Evolutionary conservation across 1,140 invertebrate genomes (phyloP).

Genomic region (Leptoteleia sp.): DNA sequence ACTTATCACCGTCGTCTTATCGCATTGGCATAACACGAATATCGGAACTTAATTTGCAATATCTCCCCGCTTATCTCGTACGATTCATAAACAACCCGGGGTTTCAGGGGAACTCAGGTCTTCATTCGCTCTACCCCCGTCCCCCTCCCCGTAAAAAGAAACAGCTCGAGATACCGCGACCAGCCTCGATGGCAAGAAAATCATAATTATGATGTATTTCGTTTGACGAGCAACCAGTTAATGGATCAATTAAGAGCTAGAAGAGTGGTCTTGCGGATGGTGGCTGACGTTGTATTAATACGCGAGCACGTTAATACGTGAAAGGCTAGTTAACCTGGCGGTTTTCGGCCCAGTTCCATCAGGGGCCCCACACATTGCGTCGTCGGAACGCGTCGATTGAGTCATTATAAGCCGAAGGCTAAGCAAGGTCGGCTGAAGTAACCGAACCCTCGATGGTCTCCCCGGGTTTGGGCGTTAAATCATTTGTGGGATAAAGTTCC

Average conservation of each 20-base stretch:
- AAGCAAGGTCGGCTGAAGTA: constrained; percentile 41
- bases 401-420: constrained; percentile 70
- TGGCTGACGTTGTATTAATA: no score
- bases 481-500: no score
- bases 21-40: constrained; percentile 42
- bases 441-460: no score
- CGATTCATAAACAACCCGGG: constrained; percentile 45
- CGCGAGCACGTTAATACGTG: constrained; percentile 18
- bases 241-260: constrained; percentile 76
- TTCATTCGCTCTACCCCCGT: no score
- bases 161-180: constrained; percentile 1
- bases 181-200: background rate
- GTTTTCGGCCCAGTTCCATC: constrained; percentile 62
- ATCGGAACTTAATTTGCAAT: constrained; percentile 46
- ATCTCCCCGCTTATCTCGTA: constrained; percentile 41
- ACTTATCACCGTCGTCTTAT: constrained; percentile 63
- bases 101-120: no score
- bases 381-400: constrained; percentile 73
- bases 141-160: no score
- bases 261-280: constrained; percentile 69
- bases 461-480: no score
- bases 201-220: constrained; percentile 33
- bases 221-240: constrained; percentile 40
- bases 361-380: constrained; percentile 75
- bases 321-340: constrained; percentile 63